phyloP scores from a whole-genome alignment of 2,113 vertebrate genomes.

The Atractosteus spatula region DNA sequence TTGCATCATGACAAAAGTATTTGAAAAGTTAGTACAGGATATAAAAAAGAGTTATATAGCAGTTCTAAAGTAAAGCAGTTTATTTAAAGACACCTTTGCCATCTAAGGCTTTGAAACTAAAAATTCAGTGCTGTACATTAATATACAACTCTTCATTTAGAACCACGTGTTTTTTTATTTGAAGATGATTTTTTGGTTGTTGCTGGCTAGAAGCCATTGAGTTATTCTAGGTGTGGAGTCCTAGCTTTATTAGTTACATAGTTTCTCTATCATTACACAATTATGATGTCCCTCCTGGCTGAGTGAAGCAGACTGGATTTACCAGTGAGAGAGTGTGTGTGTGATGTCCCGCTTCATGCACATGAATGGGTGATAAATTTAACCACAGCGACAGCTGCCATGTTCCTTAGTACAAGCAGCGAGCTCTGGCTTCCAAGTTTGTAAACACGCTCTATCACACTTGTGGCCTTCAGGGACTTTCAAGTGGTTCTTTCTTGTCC shows the following conservation, averaged over 20 bases:
- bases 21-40: no score
- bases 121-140: not conserved
- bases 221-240: conserved; percentile 24
- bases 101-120: not conserved
- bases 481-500: not conserved
- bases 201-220: not conserved
- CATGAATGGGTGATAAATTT: not conserved
- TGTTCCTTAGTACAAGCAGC: not conserved
- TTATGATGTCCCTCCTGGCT: conserved; percentile 19
- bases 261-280: conserved; percentile 13
- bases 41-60: no score
- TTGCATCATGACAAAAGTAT: no score
- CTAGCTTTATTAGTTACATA: conserved; percentile 30
- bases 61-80: no score
- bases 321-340: not conserved
- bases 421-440: not conserved
- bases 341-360: not conserved
- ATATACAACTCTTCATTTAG: not conserved
- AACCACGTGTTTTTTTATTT: not conserved
- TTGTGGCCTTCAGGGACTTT: conserved; percentile 1
- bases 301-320: not conserved
- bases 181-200: not conserved
- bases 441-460: not conserved
- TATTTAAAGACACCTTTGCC: no score
- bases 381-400: not conserved